Conservation (phyloP, 2,797 vertebrate genomes). For the Chelmon rostratus region DNA sequence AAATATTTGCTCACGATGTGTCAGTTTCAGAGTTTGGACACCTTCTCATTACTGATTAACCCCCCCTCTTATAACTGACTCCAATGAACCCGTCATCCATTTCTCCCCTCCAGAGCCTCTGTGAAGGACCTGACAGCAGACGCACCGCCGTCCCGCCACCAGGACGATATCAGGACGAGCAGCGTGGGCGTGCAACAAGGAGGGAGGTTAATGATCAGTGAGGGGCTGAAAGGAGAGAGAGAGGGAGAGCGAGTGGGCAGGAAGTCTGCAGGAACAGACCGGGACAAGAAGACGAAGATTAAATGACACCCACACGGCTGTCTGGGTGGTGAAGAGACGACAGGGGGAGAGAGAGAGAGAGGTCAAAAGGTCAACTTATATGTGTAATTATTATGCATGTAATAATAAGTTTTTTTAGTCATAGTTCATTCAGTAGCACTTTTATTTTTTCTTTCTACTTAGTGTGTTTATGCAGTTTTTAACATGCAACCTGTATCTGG, state of each 20-base stretch:
- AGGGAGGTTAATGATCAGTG: constrained; percentile 77
- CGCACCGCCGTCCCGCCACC: constrained; percentile 36
- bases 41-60: constrained; percentile 21
- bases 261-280: constrained; percentile 68
- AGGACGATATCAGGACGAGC: constrained; percentile 57
- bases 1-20: constrained; percentile 22
- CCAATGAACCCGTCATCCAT: constrained; percentile 57
- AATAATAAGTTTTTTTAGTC: neutral
- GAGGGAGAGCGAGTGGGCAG: constrained; percentile 70
- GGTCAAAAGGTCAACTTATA: constrained; percentile 33
- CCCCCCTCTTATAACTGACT: neutral
- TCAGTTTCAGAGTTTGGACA: constrained; percentile 9
- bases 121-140: constrained; percentile 68
- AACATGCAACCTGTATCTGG: neutral
- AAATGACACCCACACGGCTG: constrained; percentile 73
- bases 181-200: constrained; percentile 77
- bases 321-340: constrained; percentile 46
- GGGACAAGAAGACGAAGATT: constrained; percentile 68
- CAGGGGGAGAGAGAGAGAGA: constrained; percentile 13
- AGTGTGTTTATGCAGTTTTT: neutral
- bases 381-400: no score
- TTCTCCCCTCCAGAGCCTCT: constrained; percentile 44
- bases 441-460: neutral
- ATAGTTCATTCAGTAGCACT: neutral
- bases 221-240: constrained; percentile 65